phyloP scores from a whole-genome alignment of 2,888 invertebrate genomes.

The Corythucha ciliata region DNA sequence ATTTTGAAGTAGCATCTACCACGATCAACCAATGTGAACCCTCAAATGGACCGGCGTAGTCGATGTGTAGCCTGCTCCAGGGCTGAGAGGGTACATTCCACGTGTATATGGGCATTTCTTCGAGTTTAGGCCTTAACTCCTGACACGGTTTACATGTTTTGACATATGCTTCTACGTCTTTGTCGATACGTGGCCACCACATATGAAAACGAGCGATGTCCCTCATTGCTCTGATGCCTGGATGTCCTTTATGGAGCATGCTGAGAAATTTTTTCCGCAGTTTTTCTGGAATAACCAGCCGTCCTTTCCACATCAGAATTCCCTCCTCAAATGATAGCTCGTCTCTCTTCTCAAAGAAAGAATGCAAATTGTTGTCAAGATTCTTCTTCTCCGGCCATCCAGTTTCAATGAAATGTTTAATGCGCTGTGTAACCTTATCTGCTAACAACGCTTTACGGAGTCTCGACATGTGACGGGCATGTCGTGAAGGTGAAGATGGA shows the following conservation, averaged over 20 bases:
- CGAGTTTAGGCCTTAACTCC: slow-evolving; percentile 25
- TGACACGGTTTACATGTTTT: slow-evolving; percentile 20
- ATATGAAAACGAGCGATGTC: neutral
- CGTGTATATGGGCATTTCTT: slow-evolving; percentile 25
- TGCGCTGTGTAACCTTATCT: neutral
- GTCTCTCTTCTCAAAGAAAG: slow-evolving; percentile 1
- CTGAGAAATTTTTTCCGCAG: slow-evolving; percentile 2
- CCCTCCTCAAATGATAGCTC: neutral
- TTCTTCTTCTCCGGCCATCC: slow-evolving; percentile 2
- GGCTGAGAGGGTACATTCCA: slow-evolving; percentile 31
- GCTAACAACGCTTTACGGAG: too few relatives aligned
- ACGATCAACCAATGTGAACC: slow-evolving; percentile 33
- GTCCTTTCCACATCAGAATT: slow-evolving; percentile 11
- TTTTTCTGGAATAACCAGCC: slow-evolving; percentile 19
- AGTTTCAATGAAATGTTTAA: neutral
- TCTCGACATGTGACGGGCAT: slow-evolving; percentile 9
- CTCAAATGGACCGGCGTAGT: slow-evolving; percentile 32
- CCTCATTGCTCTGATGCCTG: slow-evolving; percentile 27
- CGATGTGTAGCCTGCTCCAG: slow-evolving; percentile 33
- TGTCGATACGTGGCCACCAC: slow-evolving; percentile 5
- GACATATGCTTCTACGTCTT: slow-evolving; percentile 4
- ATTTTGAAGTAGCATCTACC: slow-evolving; percentile 34
- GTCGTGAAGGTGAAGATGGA: neutral
- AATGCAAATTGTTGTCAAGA: too few relatives aligned
- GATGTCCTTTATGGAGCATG: slow-evolving; percentile 25